Base-by-base conservation (phyloP, 2,113 vertebrate genomes). In the Aplodontia rufa region DNA sequence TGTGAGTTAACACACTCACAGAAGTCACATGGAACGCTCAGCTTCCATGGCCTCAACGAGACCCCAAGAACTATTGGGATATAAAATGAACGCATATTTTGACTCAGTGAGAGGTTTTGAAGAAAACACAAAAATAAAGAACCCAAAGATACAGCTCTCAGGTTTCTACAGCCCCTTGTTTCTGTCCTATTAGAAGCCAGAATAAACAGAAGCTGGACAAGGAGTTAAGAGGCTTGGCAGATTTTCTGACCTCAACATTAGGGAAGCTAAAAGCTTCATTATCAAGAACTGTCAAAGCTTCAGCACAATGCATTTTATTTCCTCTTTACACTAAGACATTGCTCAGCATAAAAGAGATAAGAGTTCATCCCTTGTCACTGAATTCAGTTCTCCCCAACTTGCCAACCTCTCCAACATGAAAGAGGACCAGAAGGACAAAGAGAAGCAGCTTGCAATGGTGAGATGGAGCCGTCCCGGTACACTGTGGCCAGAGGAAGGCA, bases 231-330 rank as follows among this genome's bases (percentile, higher is more conserved):
- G 40, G 40, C 35, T 90, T 90, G 93, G 94, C 97, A 90, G 51
- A 80, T 90, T 94, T 88, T 95, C 88, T 85, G 69, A 83, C 40
- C 82, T 92, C 93, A 84, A 89, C 94, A 87, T 94, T 3, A 93
- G 3, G 2, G 87, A 71, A 97, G 95, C 80, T 58, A 91, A 96
- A 91, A 97, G 82, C 62, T 97, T 93, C 76, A 58, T 93, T 95
- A 90, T n/a, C 35, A 94, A 92, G 97, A 37, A 1, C 58, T 28
- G 93, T 64, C 93, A 85, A 74, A 49, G 88, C 94, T 97, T 93
- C 80, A 72, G 71, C 58, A 90, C 45, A 95, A 92, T 96, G 96
- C 85, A 80, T 81, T 95, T 97, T 96, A 95, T 96, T 97, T 98
- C 80, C 55, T 93, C 92, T 93, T 82, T 84, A n/a, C 90, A 94